Percentiles rank a stretch among this genome's conserved stretches.
Evolutionary conservation across 2,113 vertebrate species (phyloP).

Genomic region (Macaca fascicularis): DNA sequence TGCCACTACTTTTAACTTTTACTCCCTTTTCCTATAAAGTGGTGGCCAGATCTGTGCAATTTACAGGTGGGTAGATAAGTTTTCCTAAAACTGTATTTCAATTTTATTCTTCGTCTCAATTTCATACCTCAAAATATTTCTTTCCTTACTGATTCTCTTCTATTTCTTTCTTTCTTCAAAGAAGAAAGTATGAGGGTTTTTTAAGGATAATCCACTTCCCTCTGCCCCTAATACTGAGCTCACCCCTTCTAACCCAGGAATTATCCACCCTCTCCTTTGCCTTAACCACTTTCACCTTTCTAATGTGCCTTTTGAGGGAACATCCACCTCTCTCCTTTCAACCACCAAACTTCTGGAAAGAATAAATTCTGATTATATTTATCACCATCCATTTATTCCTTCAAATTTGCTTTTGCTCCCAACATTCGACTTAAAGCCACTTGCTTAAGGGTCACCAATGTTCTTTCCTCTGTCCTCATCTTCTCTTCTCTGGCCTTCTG

Average conservation of each 20-base stretch:
- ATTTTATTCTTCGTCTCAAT: not conserved
- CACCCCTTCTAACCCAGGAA: not conserved
- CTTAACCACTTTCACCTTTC: not conserved
- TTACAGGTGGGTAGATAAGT: not conserved
- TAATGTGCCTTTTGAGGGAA: not conserved
- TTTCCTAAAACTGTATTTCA: not conserved
- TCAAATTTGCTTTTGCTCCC: constrained; percentile 1
- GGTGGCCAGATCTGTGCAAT: not conserved
- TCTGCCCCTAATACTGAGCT: not conserved
- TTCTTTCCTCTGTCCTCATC: not conserved
- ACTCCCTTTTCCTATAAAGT: not conserved
- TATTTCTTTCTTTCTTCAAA: not conserved
- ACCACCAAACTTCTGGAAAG: not conserved
- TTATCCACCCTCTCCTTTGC: not conserved
- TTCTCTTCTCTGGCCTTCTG: not conserved
- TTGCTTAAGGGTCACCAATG: not conserved
- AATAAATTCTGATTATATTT: not conserved
- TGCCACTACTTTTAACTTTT: not conserved
- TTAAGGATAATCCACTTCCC: not conserved
- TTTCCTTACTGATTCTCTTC: not conserved
- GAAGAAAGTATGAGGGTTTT: not conserved
- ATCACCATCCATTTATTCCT: not conserved
- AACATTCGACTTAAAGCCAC: not conserved
- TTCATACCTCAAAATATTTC: constrained; percentile 15
- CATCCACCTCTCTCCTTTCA: not conserved